phyloP scores from a whole-genome alignment of 2,113 vertebrate species.

The Tachycineta bicolor region DNA sequence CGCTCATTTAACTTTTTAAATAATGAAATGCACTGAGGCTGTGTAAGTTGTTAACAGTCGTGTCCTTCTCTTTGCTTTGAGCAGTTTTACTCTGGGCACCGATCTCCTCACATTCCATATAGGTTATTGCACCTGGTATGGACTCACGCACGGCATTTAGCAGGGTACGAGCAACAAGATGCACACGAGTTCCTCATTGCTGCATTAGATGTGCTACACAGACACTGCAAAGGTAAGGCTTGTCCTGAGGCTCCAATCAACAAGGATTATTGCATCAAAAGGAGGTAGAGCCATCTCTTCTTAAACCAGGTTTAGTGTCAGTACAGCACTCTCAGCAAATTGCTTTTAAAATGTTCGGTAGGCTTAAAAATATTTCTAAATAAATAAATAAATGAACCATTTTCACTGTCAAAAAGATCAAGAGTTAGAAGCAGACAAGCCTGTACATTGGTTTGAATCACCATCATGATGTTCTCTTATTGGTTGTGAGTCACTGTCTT shows the following conservation, averaged over 20 bases:
- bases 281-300: conserved; percentile 5
- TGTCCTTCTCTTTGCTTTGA: conserved; percentile 41
- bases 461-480: not conserved
- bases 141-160: conserved; percentile 97
- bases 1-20: not conserved
- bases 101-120: conserved; percentile 98
- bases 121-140: conserved; percentile 98
- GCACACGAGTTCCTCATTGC: conserved; percentile 99
- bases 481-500: conserved; percentile 48
- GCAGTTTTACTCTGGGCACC: conserved; percentile 98
- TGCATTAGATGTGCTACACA: conserved; percentile 95
- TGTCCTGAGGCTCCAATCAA: not conserved
- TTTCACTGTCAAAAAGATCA: not conserved
- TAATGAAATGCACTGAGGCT: not conserved
- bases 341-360: not conserved
- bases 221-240: conserved; percentile 95
- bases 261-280: conserved; percentile 28
- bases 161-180: conserved; percentile 98
- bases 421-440: not conserved
- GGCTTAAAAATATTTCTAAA: not conserved
- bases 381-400: not conserved
- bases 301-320: not conserved
- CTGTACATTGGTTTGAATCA: not conserved
- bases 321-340: not conserved
- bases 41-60: conserved; percentile 1